Conservation (phyloP, 2,113 vertebrate species). For the Gnathonemus echidnorhynchus region DNA sequence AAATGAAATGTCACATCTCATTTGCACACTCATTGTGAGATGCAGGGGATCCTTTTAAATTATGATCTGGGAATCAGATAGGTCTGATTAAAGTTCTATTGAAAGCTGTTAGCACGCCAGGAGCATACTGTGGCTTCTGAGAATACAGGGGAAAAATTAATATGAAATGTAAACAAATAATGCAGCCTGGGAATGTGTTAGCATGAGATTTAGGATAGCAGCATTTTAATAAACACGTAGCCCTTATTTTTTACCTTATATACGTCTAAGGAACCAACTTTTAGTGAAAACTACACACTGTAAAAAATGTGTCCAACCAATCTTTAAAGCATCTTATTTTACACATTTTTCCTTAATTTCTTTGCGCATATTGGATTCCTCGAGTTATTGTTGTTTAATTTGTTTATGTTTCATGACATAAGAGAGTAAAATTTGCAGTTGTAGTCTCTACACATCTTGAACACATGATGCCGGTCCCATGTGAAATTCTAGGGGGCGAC, state of each 20-base stretch:
- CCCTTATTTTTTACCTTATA: not conserved
- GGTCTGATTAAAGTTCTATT: constrained; percentile 60
- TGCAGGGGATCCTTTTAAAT: constrained; percentile 67
- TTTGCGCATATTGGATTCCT: not conserved
- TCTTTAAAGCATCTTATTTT: not conserved
- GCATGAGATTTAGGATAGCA: not conserved
- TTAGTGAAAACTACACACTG: not conserved
- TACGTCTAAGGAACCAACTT: not conserved
- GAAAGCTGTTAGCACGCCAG: constrained; percentile 44
- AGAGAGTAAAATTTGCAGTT: not conserved
- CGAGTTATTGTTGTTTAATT: not conserved
- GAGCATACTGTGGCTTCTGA: constrained; percentile 27
- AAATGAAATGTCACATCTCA: constrained; percentile 77
- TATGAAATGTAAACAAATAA: constrained; percentile 13
- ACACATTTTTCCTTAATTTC: not conserved
- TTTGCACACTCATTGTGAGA: constrained; percentile 64
- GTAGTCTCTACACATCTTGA: not conserved
- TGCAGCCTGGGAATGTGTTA: not conserved
- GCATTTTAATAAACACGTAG: not conserved
- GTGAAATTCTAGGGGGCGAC: not conserved
- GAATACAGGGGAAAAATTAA: not conserved
- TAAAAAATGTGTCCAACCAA: not conserved
- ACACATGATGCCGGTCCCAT: not conserved
- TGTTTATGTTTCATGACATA: not conserved
- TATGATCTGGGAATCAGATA: constrained; percentile 53